Evolutionary conservation across 1,140 invertebrate genomes (phyloP), one percentile per base, ranked within the genome.

Genomic region (Meloidogyne chitwoodi): DNA sequence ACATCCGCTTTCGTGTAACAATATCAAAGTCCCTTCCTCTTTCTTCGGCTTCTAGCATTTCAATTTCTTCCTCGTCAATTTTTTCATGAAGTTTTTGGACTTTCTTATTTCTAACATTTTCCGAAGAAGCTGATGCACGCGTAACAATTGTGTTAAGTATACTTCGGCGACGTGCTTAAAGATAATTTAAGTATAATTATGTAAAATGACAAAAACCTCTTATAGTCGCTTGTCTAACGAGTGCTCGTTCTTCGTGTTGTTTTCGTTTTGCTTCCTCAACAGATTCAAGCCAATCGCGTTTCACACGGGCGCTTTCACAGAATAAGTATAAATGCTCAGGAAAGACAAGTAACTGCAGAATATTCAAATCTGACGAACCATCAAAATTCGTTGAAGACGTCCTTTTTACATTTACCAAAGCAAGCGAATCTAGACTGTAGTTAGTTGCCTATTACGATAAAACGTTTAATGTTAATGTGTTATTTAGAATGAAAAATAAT

Each of bases 221-320:
- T 74, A 92, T 89, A 88, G 92, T 91, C 78, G 92, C 91, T 88
- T 90, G 90, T 79, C 84, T 78, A 14, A 87, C 82, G 2, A 86
- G 77, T 24, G 78, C 76, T 56, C 81, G 77, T 69, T 86, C 86
- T 48, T 83, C 76, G n/a, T 88, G 83, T 74, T 89, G 89, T 41
- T 88, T 87, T 79, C 93, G 94, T 88, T 97, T 96, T 0, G 93
- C 93, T 38, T 78, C 56, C 65, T 97, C 95, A 85, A 96, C 92
- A 85, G 93, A 92, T 80, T 95, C 93, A 75, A 98, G 89, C 95
- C 95, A 97, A 85, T 95, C 93, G 89, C 93, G 93, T 91, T 93
- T 84, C 12, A 89, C 88, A 81, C 88, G 89, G 10, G 82, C 82
- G 38, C 44, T 81, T 64, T 87, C 85, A 70, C 84, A 85, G 16